Percentiles rank a stretch among this genome's conserved stretches.
Conservation (phyloP, 1,140 invertebrate genomes). For the Hyles euphorbiae region DNA sequence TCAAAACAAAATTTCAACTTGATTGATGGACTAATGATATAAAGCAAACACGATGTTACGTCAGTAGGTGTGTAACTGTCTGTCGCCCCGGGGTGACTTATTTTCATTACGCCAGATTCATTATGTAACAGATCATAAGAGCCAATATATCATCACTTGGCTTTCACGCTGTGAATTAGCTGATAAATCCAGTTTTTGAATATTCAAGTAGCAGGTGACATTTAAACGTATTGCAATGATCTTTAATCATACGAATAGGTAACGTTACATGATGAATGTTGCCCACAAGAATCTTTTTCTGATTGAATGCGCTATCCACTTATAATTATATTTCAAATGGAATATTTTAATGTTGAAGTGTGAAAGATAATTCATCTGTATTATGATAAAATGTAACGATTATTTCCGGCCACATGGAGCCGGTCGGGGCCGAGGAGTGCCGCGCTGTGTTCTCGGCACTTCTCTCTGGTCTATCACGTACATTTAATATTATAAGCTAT, state of each 20-base stretch:
- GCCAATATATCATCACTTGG: constrained; percentile 5
- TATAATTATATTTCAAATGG: too few relatives aligned
- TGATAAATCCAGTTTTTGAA: too few relatives aligned
- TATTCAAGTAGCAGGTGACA: too few relatives aligned
- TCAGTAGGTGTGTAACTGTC: constrained; percentile 30
- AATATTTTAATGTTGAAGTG: background rate
- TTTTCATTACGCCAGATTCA: constrained; percentile 29
- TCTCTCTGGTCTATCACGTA: constrained; percentile 55
- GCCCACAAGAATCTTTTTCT: too few relatives aligned
- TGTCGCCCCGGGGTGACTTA: constrained; percentile 32
- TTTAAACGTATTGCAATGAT: constrained; percentile 4
- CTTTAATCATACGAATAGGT: background rate
- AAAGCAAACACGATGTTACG: constrained; percentile 54
- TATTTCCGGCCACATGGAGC: constrained; percentile 53
- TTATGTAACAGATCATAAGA: constrained; percentile 9
- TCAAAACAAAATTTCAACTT: constrained; percentile 69
- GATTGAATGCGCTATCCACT: too few relatives aligned
- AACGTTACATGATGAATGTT: too few relatives aligned
- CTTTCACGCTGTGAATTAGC: background rate
- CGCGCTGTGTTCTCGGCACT: constrained; percentile 26
- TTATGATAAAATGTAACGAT: constrained; percentile 41
- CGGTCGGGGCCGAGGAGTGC: constrained; percentile 20
- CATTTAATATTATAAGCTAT: constrained; percentile 73
- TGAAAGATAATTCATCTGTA: constrained; percentile 10
- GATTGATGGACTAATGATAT: constrained; percentile 72